Evolutionary conservation across 2,888 invertebrate genomes (phyloP).

Genomic region (Tupiocoris notatus): DNA sequence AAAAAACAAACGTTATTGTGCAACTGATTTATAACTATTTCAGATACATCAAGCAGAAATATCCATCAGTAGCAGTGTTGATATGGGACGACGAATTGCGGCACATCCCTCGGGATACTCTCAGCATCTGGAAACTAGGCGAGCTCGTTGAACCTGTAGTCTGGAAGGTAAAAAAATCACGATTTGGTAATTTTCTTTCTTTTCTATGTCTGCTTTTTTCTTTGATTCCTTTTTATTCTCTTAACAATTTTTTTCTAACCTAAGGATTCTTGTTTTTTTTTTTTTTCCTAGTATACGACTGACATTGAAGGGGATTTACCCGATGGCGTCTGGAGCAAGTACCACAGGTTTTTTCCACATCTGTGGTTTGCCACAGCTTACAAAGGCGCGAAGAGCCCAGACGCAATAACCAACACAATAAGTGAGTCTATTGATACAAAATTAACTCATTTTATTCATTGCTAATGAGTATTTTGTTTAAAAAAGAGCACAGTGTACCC

Average conservation of each 20-base stretch:
- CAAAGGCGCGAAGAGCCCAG: slow-evolving; percentile 69
- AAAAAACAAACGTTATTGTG: too few relatives aligned
- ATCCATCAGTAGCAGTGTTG: slow-evolving; percentile 61
- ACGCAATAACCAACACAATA: slow-evolving; percentile 59
- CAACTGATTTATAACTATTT: background rate
- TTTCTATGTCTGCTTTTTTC: too few relatives aligned
- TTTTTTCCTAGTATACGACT: slow-evolving; percentile 55
- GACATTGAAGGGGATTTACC: slow-evolving; percentile 55
- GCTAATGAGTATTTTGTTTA: too few relatives aligned
- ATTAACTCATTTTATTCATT: too few relatives aligned
- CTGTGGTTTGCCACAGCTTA: slow-evolving; percentile 83
- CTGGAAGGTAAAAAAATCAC: slow-evolving; percentile 66
- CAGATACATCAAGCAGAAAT: slow-evolving; percentile 54
- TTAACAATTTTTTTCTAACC: too few relatives aligned
- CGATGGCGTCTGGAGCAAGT: slow-evolving; percentile 59
- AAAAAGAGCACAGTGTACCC: too few relatives aligned
- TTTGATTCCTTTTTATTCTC: too few relatives aligned
- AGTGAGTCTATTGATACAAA: slow-evolving; percentile 17
- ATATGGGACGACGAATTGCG: slow-evolving; percentile 85
- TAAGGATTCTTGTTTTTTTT: background rate
- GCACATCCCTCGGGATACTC: slow-evolving; percentile 57
- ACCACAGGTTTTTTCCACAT: slow-evolving; percentile 59
- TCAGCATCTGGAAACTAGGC: slow-evolving; percentile 56
- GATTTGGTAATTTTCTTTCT: too few relatives aligned
- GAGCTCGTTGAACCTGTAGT: slow-evolving; percentile 64